Evolutionary conservation across 2,113 vertebrate genomes (phyloP), one percentile per base, ranked within the genome.

Genomic region (Corythaeola cristata): DNA sequence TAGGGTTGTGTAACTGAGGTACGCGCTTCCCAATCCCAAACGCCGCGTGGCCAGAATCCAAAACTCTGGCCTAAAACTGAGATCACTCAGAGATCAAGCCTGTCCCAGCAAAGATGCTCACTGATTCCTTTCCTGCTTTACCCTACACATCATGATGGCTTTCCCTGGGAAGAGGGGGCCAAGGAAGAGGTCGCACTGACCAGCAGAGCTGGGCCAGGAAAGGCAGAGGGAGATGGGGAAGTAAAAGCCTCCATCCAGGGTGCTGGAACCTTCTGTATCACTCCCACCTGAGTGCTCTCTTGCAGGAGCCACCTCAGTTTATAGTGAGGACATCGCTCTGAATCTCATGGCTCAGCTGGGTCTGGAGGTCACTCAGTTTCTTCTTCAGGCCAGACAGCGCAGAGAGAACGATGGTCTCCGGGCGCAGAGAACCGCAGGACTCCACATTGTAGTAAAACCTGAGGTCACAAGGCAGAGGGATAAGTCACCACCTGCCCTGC

Each of bases 391-490:
- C 99, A 0, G 99, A 99, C 26, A 99, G 95, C 0, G 99, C 99
- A 0, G 99, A 99, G 87, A 99, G 98, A 66, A 99, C 99, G 2
- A 99, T 99, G 88, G 99, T 99, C 97, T 99, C 99, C 0, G 99
- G 99, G 41, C 99, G 98, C 91, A 99, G 98, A 2, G 99, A 99
- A 33, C 99, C 99, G 0, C 99, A 99, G 0, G 99, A 99, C 97
- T 99, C 99, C 84, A 99, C 99, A 0, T 99, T 99, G 97, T 99
- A 99, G 92, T 98, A 99, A 96, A 99, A 99, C 98, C 99, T 99
- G 97, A n/a, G 85, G 72, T 81, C 16, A 63, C 15, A 78, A 80
- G 47, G 15, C 13, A 28, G 52, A 55, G 37, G 33, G 19, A 19
- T 39, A 45, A 59, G 33, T 74, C 59, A 68, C 3, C 37, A 28